Percentiles rank a stretch among this genome's conserved stretches.
These are phyloP conservation scores for Cheiracanthium punctorium DNA, from an alignment of 2,888 invertebrate species.

Conservation along the genomic window DNA sequence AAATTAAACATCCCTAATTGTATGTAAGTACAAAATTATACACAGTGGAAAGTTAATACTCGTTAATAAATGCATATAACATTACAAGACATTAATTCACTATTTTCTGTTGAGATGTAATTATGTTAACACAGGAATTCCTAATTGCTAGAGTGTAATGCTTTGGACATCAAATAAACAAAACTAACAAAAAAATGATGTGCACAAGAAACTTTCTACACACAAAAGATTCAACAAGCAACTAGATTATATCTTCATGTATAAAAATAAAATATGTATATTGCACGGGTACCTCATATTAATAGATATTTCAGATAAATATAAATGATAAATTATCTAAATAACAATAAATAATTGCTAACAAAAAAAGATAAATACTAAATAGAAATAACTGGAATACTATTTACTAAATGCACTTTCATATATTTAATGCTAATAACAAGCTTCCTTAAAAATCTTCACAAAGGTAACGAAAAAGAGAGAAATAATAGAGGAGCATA, in stretches of 20 bases:
- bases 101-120: too few species aligned
- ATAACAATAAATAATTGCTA: neutral
- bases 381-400: neutral
- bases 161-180: too few species aligned
- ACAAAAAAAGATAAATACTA: neutral
- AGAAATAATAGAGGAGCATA: too few species aligned
- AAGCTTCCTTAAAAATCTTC: too few species aligned
- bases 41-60: neutral
- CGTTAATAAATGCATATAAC: neutral
- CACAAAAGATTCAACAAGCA: neutral
- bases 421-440: too few species aligned
- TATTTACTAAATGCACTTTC: neutral
- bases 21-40: neutral
- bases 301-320: neutral
- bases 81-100: neutral
- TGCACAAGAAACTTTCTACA: neutral
- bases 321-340: neutral
- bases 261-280: slow-evolving; percentile 12
- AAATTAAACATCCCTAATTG: neutral
- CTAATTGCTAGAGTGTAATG: too few species aligned
- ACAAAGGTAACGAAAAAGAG: too few species aligned
- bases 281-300: neutral
- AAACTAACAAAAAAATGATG: neutral
- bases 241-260: neutral
- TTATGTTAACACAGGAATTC: too few species aligned